Evolutionary conservation across 2,113 vertebrate genomes (phyloP), one percentile per base, ranked within the genome.

Genomic region (Corynorhinus townsendii): DNA sequence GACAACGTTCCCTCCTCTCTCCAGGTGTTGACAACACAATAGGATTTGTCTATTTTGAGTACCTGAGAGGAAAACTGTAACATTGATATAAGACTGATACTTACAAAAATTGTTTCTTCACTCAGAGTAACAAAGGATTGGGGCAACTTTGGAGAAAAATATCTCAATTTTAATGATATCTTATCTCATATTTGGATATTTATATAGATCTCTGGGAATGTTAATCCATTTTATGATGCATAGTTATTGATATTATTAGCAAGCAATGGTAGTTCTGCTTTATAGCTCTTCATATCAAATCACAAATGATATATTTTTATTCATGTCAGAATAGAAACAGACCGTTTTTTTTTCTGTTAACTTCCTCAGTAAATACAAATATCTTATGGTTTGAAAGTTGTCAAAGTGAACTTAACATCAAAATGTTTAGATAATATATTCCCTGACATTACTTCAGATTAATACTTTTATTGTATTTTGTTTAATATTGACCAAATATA

Each of bases 41-140:
- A 77, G 47, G 33, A 91, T 89, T 81, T 75, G 71, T 73, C 47
- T 47, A 81, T 95, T 93, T 94, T 85, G 71, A 68, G 35, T 9
- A 77, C 28, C 47, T 28, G 40, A 92, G 47, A 56, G 24, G 82
- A 96, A 87, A 87, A 15, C 72, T 89, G 26, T 77, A 86, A 87
- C 76, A 30, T 62, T 43, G 38, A 52, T 82, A 66, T 72, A 80
- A 47, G 19, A 88, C 62, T 80, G 30, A 68, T 40, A 40, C 30
- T 89, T 66, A 35, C 49, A 85, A 91, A 86, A 68, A 69, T 10
- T 1, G 11, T 68, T 2, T 80, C 56, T 94, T 94, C n/a, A 64
- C n/a, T 79, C 22, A 49, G 14, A 80, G 30, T 86, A 80, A 17
- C 40, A 86, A 9, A 43, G 2, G 47, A 56, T 71, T 54, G n/a